Base-by-base conservation (phyloP, 2,888 invertebrate genomes). In the Odontomyia ornata region DNA sequence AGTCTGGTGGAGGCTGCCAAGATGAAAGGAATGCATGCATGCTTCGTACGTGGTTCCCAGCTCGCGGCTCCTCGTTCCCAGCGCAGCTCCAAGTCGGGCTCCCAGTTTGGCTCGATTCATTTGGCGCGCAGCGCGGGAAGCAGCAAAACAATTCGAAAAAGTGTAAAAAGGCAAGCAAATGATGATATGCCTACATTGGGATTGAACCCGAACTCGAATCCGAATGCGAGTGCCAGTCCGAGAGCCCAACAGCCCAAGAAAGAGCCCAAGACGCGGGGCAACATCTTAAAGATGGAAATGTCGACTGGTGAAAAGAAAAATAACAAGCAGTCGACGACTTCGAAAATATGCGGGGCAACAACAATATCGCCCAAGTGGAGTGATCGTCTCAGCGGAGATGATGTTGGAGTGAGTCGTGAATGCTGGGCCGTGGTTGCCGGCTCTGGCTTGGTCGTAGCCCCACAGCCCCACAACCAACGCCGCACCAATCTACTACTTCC, bases 271-370 rank as follows among this genome's bases (percentile, higher is more conserved):
- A 11, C 36, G 65, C 28, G 43, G 30, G 21, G 46, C 69, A 69
- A 47, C 69, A 46, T 46, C 30, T 69, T 25, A 47, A 64, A 47
- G 69, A 69, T 69, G 69, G 69, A 46, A 69, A 69, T 69, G 69
- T 25, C 47, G 69, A 69, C 46, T 25, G 25, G 69, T 47, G 69
- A 47, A 69, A 69, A 47, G 69, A 46, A 46, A 65, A 69, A 69
- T 25, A 69, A 69, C 69, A 69, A 69, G 69, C 69, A 69, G 69
- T 69, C 69, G 69, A 69, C 69, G 69, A 69, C 69, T 69, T 69
- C n/a, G 69, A 47, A 46, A 69, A 69, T 69, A 69, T 69, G 69
- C 69, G 47, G 46, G 25, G 25, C 69, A 69, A 69, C 46, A 69
- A 69, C 46, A 69, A 47, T 23, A 13, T 69, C 9, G 43, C 1